These are phyloP conservation scores for Salvelinus fontinalis DNA, from an alignment of 2,113 vertebrate genomes.

Conservation along the genomic window DNA sequence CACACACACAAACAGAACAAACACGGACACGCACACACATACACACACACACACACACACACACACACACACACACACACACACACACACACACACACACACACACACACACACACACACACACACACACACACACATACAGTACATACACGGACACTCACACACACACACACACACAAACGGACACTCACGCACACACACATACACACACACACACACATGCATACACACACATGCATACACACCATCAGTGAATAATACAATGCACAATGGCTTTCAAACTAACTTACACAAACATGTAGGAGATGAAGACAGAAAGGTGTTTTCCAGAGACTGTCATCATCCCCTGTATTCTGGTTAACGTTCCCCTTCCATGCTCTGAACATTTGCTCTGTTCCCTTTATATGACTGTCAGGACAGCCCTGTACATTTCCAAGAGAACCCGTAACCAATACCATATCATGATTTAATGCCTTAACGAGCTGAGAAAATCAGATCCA, in stretches of 20 bases:
- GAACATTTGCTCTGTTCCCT: conserved; percentile 31
- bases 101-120: conserved; percentile 12
- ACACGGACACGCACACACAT: neutral
- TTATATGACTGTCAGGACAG: conserved; percentile 52
- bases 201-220: neutral
- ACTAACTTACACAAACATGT: conserved; percentile 57
- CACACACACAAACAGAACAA: neutral
- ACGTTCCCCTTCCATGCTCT: conserved; percentile 40
- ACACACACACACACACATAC: neutral
- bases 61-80: conserved; percentile 1
- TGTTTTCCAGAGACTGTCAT: conserved; percentile 61
- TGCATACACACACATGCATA: neutral
- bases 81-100: neutral
- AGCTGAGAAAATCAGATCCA: conserved; percentile 64
- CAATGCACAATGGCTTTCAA: conserved; percentile 47
- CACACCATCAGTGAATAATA: conserved; percentile 25
- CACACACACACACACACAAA: conserved; percentile 12
- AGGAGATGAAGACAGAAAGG: conserved; percentile 48
- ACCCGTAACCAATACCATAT: conserved; percentile 60
- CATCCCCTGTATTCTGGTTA: conserved; percentile 60
- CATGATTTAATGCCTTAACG: conserved; percentile 57
- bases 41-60: conserved; percentile 7
- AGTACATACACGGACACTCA: neutral
- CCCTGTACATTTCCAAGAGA: conserved; percentile 55
- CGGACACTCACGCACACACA: conserved; percentile 7